phyloP scores from a whole-genome alignment of 2,113 vertebrate genomes.

The Dasyornis broadbenti region DNA sequence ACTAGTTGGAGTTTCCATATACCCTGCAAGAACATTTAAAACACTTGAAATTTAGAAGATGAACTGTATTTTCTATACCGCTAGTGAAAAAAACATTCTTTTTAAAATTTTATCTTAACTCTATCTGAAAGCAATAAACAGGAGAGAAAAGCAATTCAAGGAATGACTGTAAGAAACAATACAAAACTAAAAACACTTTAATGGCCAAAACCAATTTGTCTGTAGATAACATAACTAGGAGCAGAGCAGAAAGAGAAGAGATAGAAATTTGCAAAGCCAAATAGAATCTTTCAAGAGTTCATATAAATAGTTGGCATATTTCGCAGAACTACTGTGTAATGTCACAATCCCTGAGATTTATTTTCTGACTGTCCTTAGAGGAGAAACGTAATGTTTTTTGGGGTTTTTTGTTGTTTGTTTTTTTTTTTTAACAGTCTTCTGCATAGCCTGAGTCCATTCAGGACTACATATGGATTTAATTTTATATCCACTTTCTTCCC shows the following conservation, averaged over 20 bases:
- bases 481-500: neutral
- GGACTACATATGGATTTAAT: neutral
- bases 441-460: neutral
- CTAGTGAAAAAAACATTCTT: neutral
- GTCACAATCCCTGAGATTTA: neutral
- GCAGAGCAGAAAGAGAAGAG: neutral
- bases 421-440: neutral
- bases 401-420: neutral
- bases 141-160: neutral
- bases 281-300: neutral
- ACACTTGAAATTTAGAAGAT: neutral
- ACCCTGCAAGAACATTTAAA: neutral
- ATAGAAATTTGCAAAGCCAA: neutral
- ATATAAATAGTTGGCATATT: neutral
- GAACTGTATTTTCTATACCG: neutral
- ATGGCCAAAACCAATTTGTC: neutral
- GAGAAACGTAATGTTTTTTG: neutral
- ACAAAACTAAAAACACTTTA: neutral
- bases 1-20: neutral
- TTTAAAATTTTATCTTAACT: neutral
- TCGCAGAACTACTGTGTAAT: neutral
- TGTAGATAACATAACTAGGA: neutral
- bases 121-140: neutral
- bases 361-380: neutral
- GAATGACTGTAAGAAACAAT: neutral